Base-by-base conservation (phyloP, 2,797 vertebrate genomes). In the Crenichthys baileyi region DNA sequence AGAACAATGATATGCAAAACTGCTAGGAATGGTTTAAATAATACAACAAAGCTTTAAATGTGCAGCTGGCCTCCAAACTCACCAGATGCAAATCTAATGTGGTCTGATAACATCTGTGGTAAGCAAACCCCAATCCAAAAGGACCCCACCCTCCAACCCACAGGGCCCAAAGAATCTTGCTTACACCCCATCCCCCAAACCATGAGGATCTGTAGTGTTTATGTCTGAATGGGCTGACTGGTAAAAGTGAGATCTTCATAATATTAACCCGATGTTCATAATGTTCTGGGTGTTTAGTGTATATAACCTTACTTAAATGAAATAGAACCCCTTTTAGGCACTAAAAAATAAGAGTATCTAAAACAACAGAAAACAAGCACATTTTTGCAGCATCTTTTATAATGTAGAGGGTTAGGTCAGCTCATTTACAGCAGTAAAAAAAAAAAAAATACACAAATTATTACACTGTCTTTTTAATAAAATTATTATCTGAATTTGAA, bases 61-160 rank as follows among this genome's bases (percentile, higher is more conserved):
- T 75, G 26, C 44, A 70, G 67, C 67, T 70, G 41, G 44, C 44
- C 44, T 70, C 44, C 24, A 26, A 48, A 18, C 41, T 48, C 44
- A 46, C 48, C 67, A 70, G 67, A 70, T 70, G 48, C 67, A 70
- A 70, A 70, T 70, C 67, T 70, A 70, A 70, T 70, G 67, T 48
- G 67, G 44, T 70, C 67, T 70, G 67, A 70, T 70, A 70, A 70
- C 44, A 70, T 70, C 67, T 70, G 41, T 46, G 13, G 41, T 70
- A 70, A 46, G 67, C 24, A 70, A 46, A 46, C 41, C 41, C 22
- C 24, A 26, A 16, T 70, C 67, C 67, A 70, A 70, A 8, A 48
- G 71, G 55, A 70, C 67, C n/a, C 44, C 67, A 70, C 67, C 67
- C 67, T 46, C 6, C 67, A 70, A 26, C 13, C 67, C 44, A 46